Percentiles rank a stretch among this genome's conserved stretches.
Evolutionary conservation across 2,888 invertebrate species (phyloP).

Genomic region (Dromius quadrimaculatus): DNA sequence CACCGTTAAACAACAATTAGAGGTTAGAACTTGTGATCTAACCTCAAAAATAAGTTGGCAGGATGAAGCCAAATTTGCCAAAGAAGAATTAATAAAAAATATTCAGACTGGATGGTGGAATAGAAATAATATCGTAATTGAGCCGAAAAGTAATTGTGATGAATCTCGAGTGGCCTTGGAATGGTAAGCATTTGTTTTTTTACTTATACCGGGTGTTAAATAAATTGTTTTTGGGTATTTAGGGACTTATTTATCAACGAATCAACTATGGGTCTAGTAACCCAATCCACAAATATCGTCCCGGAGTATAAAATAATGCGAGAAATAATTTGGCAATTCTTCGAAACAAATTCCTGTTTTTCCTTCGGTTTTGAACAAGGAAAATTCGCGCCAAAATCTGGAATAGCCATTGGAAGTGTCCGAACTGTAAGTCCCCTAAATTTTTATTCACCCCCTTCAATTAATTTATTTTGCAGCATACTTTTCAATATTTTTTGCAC

Average conservation of each 20-base stretch:
- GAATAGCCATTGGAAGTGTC: slow-evolving; percentile 63
- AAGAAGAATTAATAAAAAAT: slow-evolving; percentile 58
- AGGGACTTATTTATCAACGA: slow-evolving; percentile 62
- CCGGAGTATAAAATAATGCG: slow-evolving; percentile 64
- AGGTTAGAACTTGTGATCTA: background rate
- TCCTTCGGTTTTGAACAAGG: slow-evolving; percentile 60
- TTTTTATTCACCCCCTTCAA: background rate
- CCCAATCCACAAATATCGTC: slow-evolving; percentile 59
- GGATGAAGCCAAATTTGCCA: slow-evolving; percentile 36
- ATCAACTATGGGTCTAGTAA: slow-evolving; percentile 59
- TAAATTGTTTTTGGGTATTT: slow-evolving; percentile 41
- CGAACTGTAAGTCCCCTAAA: slow-evolving; percentile 58
- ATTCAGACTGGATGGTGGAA: slow-evolving; percentile 63
- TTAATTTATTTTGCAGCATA: slow-evolving; percentile 52
- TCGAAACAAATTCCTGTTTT: slow-evolving; percentile 60
- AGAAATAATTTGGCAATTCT: slow-evolving; percentile 64
- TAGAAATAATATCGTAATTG: slow-evolving; percentile 56
- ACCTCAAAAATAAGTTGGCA: slow-evolving; percentile 2
- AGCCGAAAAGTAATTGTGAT: slow-evolving; percentile 59
- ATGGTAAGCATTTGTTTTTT: slow-evolving; percentile 58
- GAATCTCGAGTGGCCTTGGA: slow-evolving; percentile 62
- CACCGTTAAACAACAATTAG: too few species aligned
- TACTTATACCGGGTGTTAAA: background rate
- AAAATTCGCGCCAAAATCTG: slow-evolving; percentile 58
- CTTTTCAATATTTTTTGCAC: slow-evolving; percentile 58